Evolutionary conservation across 2,113 vertebrate species (phyloP).

Genomic region (Lepus americanus): DNA sequence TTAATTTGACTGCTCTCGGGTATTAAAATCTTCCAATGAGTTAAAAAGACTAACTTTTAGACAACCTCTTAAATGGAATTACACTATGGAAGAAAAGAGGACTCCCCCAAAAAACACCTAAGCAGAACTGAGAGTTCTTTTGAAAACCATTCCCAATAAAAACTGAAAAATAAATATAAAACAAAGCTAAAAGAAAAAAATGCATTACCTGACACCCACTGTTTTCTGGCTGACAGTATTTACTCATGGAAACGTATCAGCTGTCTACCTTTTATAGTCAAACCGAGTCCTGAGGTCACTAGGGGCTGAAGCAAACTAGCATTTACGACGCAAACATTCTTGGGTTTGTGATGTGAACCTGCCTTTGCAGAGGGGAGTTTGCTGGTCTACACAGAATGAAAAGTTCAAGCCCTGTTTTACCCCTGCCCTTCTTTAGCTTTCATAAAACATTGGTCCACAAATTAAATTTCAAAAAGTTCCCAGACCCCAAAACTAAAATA

Average conservation of each 20-base stretch:
- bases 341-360: conserved; percentile 86
- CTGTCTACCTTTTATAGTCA: conserved; percentile 87
- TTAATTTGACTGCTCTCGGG: conserved; percentile 81
- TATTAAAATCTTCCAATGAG: conserved; percentile 84
- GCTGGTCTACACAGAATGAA: conserved; percentile 89
- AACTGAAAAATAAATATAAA: conserved; percentile 90
- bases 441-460: conserved; percentile 96
- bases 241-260: conserved; percentile 88
- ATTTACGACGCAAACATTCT: conserved; percentile 82
- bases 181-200: conserved; percentile 82
- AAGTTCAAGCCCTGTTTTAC: conserved; percentile 89
- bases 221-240: conserved; percentile 86
- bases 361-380: conserved; percentile 87
- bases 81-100: conserved; percentile 84
- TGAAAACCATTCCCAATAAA: conserved; percentile 88
- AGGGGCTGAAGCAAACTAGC: conserved; percentile 89
- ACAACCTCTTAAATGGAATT: conserved; percentile 88
- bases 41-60: conserved; percentile 84
- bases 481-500: conserved; percentile 88
- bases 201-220: conserved; percentile 88
- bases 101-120: conserved; percentile 89
- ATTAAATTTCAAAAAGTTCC: conserved; percentile 91
- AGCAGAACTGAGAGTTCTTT: conserved; percentile 86
- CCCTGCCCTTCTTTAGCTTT: conserved; percentile 88
- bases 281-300: conserved; percentile 91